Base-by-base conservation (phyloP, 2,797 vertebrate genomes). In the Sphenodon punctatus region DNA sequence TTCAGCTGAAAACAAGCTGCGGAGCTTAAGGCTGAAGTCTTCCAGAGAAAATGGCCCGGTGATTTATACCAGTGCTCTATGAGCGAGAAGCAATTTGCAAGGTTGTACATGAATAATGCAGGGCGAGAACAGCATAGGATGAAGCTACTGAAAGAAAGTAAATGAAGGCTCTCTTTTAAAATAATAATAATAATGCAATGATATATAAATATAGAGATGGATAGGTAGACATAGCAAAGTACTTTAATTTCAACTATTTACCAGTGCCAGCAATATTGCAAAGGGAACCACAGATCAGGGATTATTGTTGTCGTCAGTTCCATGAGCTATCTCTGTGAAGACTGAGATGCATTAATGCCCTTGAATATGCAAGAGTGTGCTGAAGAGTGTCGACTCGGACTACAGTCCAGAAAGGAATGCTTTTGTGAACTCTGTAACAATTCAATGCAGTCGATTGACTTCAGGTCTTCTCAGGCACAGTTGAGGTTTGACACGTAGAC, bases 1-100 rank as follows among this genome's bases (percentile, higher is more conserved):
- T 94, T 94, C 88, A 91, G 92, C 90, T 92, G 93, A 93, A 93
- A 93, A 94, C 86, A 94, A 92, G 93, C 90, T 86, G 78, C 88
- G 75, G 70, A 93, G 76, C 89, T 94, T 92, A 88, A 90, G 72
- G 69, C 78, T 91, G 82, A 94, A 88, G 89, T 74, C 67, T 88
- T 92, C 80, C 30, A 48, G 90, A 95, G 92, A 93, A 95, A 94
- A 94, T 92, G 82, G 84, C 75, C 86, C 41, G 88, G 23, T 94
- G 95, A 95, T 96, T 96, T 94, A 95, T 95, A 88, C 82, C 74
- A 76, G 76, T 34, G 70, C 81, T 88, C 59, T 75, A 84, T 67
- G 69, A 91, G 92, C 68, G 76, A 79, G 75, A 93, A 93, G 91
- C 87, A 94, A 82, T 95, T 94, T 95, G 88, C 87, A 90, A 90